A percentile compares a stretch with the other conserved stretches of the same genome.
phyloP scores from a whole-genome alignment of 2,113 vertebrate species.

The Argyrosomus japonicus region DNA sequence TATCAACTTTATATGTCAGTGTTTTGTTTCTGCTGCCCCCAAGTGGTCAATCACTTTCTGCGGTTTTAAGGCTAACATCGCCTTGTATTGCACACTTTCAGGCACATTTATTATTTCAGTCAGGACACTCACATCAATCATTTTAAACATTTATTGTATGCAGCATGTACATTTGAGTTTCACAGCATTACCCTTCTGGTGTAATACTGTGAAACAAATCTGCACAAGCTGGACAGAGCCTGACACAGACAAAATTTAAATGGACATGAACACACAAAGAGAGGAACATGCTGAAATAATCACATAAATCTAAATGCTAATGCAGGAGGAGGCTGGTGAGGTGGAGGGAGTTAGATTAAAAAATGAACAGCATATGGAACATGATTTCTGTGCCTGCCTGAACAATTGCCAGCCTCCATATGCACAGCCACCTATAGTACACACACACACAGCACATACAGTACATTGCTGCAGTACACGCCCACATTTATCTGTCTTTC shows the following conservation, averaged over 20 bases:
- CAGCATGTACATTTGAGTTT: not conserved
- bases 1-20: not conserved
- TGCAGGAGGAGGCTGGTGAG: constrained; percentile 8
- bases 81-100: not conserved
- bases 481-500: not conserved
- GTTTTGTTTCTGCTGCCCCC: not conserved
- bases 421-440: not conserved
- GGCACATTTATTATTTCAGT: not conserved
- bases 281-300: constrained; percentile 7
- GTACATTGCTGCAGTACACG: not conserved
- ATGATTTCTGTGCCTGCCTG: not conserved
- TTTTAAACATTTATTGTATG: not conserved
- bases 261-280: not conserved
- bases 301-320: constrained; percentile 58
- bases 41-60: not conserved
- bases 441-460: not conserved
- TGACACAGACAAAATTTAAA: not conserved
- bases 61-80: not conserved
- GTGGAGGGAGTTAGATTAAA: not conserved
- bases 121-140: not conserved
- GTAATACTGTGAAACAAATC: not conserved
- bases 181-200: not conserved
- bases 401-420: not conserved
- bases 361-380: constrained; percentile 15
- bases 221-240: not conserved